Evolutionary conservation across 2,797 vertebrate species (phyloP).

Genomic region (Gymnoscopelus microlampas): DNA sequence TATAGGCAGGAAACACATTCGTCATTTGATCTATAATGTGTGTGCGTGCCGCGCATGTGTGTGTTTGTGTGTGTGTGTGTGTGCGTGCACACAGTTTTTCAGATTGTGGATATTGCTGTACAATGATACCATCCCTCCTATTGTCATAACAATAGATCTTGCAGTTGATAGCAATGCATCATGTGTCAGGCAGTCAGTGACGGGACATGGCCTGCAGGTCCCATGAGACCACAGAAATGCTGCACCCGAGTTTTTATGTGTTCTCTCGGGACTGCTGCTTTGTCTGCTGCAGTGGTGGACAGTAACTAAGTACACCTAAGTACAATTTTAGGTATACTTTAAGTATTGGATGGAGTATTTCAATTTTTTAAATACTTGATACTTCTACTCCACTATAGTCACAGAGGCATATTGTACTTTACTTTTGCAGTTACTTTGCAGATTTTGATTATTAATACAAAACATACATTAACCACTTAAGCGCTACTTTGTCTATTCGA

Average conservation of each 20-base stretch:
- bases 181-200: slow-evolving; percentile 67
- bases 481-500: no score
- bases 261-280: slow-evolving; percentile 33
- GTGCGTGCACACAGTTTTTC: slow-evolving; percentile 18
- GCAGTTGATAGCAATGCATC: slow-evolving; percentile 69
- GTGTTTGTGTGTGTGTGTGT: slow-evolving; percentile 10
- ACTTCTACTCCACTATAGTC: no score
- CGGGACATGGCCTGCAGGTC: slow-evolving; percentile 59
- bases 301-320: no score
- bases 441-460: no score
- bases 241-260: slow-evolving; percentile 43
- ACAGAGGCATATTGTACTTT: no score
- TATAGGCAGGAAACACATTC: slow-evolving; percentile 11
- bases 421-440: no score
- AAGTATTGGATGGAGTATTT: no score
- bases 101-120: slow-evolving; percentile 67
- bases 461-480: no score
- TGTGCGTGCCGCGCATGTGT: slow-evolving; percentile 7
- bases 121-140: slow-evolving; percentile 64
- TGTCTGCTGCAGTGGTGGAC: neutral
- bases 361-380: no score
- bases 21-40: slow-evolving; percentile 22
- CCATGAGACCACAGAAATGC: slow-evolving; percentile 58
- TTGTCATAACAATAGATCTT: slow-evolving; percentile 72
- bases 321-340: no score